These are phyloP conservation scores for Dusona sp. DNA, from an alignment of 2,888 invertebrate genomes.

Conservation along the genomic window DNA sequence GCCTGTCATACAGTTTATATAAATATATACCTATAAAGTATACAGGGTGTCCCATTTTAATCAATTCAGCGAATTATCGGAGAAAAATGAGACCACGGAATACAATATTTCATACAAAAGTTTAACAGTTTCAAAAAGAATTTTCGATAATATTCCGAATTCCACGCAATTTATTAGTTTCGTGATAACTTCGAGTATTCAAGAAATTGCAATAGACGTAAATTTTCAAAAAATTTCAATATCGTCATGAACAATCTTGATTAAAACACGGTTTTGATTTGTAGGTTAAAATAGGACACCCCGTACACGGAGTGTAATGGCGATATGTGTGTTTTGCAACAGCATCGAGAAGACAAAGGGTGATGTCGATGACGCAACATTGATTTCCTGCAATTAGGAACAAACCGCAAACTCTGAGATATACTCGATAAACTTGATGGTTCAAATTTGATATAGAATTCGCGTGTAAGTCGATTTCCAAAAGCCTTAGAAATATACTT, in stretches of 20 bases:
- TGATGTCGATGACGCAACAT: slow-evolving; percentile 47
- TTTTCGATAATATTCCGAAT: not conserved
- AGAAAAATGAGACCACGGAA: not conserved
- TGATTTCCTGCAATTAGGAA: slow-evolving; percentile 58
- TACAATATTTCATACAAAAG: not conserved
- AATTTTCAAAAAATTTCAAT: no score
- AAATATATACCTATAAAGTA: not conserved
- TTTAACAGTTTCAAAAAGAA: not conserved
- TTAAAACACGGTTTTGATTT: no score
- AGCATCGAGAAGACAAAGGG: slow-evolving; percentile 28
- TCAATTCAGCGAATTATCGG: not conserved
- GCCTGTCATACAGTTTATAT: slow-evolving; percentile 14
- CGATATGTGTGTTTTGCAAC: not conserved
- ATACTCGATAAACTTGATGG: not conserved
- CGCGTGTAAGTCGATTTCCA: no score
- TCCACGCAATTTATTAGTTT: not conserved
- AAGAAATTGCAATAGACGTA: no score
- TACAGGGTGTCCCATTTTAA: not conserved
- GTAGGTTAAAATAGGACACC: no score
- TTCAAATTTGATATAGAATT: not conserved
- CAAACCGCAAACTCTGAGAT: slow-evolving; percentile 6
- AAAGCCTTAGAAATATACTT: no score
- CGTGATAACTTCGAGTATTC: not conserved
- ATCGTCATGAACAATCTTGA: no score
- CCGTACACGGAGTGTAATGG: no score